These are phyloP conservation scores for Conus canariensis DNA, from an alignment of 2,888 invertebrate species.

Conservation along the genomic window DNA sequence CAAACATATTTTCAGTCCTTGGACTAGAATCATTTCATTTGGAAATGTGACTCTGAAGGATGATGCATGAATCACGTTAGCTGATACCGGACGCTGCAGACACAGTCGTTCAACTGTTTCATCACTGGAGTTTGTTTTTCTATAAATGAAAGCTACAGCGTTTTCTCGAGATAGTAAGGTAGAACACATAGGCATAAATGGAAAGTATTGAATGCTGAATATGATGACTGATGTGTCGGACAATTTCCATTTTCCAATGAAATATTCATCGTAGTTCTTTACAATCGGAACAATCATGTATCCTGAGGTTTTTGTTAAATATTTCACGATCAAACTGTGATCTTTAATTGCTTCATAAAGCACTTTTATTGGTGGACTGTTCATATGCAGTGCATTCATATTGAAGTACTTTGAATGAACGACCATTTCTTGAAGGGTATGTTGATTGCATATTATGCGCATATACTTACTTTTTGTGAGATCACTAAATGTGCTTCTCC, in stretches of 20 bases:
- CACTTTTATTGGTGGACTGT: neutral
- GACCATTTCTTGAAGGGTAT: neutral
- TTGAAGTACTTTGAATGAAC: neutral
- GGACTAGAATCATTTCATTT: neutral
- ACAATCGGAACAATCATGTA: neutral
- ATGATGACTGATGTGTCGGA: neutral
- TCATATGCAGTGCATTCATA: neutral
- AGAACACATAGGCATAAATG: neutral
- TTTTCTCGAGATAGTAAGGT: too few relatives aligned
- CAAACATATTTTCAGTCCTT: neutral
- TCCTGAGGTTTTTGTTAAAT: neutral
- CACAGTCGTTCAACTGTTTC: neutral
- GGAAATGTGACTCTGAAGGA: neutral
- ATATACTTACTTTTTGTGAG: neutral
- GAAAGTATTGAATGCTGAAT: neutral
- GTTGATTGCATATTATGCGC: neutral
- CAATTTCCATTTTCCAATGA: neutral
- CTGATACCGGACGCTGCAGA: neutral
- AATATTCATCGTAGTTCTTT: fast-evolving
- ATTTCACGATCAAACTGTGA: neutral
- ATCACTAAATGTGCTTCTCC: neutral
- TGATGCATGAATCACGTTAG: neutral
- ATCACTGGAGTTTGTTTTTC: neutral
- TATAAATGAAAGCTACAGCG: neutral
- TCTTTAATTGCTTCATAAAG: neutral